These are phyloP conservation scores for Calliscelio sp. DNA, from an alignment of 2,888 invertebrate genomes.

Conservation along the genomic window DNA sequence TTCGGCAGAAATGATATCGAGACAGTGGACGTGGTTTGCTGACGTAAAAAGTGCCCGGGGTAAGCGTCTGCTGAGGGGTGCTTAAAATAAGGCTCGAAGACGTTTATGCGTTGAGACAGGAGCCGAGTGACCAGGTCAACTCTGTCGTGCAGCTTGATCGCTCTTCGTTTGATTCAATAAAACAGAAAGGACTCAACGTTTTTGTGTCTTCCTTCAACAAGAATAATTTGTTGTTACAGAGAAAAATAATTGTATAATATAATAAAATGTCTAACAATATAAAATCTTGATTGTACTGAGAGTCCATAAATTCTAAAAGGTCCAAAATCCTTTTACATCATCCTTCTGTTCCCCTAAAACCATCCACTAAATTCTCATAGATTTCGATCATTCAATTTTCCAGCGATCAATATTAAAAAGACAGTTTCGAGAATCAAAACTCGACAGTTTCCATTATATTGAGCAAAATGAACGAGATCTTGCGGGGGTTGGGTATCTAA, in stretches of 20 bases:
- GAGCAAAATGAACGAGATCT: slow-evolving; percentile 66
- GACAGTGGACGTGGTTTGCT: slow-evolving; percentile 69
- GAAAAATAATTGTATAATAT: too few species aligned
- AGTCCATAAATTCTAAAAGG: too few species aligned
- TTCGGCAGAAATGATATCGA: slow-evolving; percentile 67
- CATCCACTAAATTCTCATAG: slow-evolving; percentile 28
- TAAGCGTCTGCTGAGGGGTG: slow-evolving; percentile 67
- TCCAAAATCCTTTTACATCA: slow-evolving; percentile 18
- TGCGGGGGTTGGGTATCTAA: slow-evolving; percentile 68
- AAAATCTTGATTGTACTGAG: too few species aligned
- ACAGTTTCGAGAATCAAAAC: slow-evolving; percentile 55
- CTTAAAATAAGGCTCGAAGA: slow-evolving; percentile 68
- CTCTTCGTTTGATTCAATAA: slow-evolving; percentile 82
- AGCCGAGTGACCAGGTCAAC: slow-evolving; percentile 84
- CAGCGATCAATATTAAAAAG: slow-evolving; percentile 55
- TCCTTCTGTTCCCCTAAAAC: slow-evolving; percentile 2
- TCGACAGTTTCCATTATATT: slow-evolving; percentile 64
- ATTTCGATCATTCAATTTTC: slow-evolving; percentile 34
- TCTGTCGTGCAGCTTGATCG: slow-evolving; percentile 81
- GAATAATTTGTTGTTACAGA: too few species aligned
- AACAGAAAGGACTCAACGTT: too few species aligned
- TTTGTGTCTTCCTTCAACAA: too few species aligned
- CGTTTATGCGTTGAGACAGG: slow-evolving; percentile 79
- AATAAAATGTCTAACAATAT: too few species aligned
- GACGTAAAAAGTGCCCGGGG: slow-evolving; percentile 72